Percentiles rank a stretch among this genome's conserved stretches.
phyloP scores from a whole-genome alignment of 2,888 invertebrate genomes.

The Oscheius sp. region DNA sequence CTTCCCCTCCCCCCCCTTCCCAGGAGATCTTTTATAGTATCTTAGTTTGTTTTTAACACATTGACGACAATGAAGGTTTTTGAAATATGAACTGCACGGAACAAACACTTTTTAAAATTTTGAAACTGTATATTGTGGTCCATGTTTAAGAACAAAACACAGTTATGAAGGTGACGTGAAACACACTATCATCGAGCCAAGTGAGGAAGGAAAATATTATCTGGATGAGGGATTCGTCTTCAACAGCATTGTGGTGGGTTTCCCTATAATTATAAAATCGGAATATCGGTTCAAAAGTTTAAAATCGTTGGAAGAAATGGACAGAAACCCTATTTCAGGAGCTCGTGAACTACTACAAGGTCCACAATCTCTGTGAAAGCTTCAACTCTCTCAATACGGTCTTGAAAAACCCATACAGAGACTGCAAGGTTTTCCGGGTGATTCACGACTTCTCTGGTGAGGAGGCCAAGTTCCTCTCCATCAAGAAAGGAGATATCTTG shows the following conservation, averaged over 20 bases:
- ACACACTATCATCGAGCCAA: slow-evolving; percentile 72
- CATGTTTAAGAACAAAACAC: too few relatives aligned
- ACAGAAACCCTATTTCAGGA: too few relatives aligned
- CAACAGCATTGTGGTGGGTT: slow-evolving; percentile 81
- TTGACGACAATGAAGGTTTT: too few relatives aligned
- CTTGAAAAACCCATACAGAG: slow-evolving; percentile 48
- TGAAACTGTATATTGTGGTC: too few relatives aligned
- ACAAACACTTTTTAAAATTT: too few relatives aligned
- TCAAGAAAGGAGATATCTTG: slow-evolving; percentile 84
- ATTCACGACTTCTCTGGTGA: slow-evolving; percentile 75
- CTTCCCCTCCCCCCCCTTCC: too few relatives aligned
- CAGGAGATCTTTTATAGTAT: too few relatives aligned
- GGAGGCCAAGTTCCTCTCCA: slow-evolving; percentile 80
- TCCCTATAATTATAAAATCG: not conserved
- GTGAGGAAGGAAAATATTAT: slow-evolving; percentile 76
- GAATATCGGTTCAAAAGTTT: not conserved
- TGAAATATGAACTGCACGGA: too few relatives aligned
- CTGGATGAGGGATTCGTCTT: slow-evolving; percentile 90
- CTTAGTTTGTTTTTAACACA: too few relatives aligned
- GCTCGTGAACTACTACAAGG: slow-evolving; percentile 89
- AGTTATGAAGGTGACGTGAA: slow-evolving; percentile 71
- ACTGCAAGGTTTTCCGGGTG: slow-evolving; percentile 58
- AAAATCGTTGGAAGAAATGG: too few relatives aligned
- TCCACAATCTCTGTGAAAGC: slow-evolving; percentile 88
- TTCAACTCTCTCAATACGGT: slow-evolving; percentile 77